phyloP scores from a whole-genome alignment of 2,888 invertebrate species.

The Tetragnatha montana region DNA sequence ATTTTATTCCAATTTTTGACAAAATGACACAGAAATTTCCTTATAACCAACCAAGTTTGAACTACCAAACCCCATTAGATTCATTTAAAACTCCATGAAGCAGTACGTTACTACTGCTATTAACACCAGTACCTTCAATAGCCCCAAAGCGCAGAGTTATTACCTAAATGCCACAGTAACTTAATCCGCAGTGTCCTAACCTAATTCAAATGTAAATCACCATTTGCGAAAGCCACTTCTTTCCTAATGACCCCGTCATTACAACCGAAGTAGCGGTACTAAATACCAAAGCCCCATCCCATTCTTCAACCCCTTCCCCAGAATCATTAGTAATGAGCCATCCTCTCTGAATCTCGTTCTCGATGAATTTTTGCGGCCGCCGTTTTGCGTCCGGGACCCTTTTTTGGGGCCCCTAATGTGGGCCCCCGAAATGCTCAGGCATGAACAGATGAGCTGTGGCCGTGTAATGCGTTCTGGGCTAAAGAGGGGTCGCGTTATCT shows the following conservation, averaged over 20 bases:
- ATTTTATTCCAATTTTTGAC: no score
- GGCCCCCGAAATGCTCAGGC: constrained; percentile 44
- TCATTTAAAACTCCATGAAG: no score
- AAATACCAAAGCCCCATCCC: constrained; percentile 1
- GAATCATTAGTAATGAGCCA: constrained; percentile 32
- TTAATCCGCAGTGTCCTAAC: not conserved
- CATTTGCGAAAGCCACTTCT: not conserved
- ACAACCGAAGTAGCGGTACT: not conserved
- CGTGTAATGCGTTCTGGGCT: constrained; percentile 9
- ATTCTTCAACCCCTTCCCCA: not conserved
- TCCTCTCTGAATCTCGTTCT: not conserved
- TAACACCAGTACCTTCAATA: not conserved
- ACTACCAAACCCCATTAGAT: no score
- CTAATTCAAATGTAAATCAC: not conserved
- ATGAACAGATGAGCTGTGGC: constrained; percentile 36
- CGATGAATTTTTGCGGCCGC: not conserved
- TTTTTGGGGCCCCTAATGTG: constrained; percentile 48
- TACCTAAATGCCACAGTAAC: not conserved
- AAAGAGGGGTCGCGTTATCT: constrained; percentile 36
- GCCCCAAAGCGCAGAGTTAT: not conserved
- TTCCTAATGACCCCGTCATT: not conserved
- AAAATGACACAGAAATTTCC: no score
- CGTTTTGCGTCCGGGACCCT: constrained; percentile 30
- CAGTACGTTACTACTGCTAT: no score
- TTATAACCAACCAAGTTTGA: no score